Percentiles rank a stretch among this genome's conserved stretches.
Evolutionary conservation across 2,113 vertebrate genomes (phyloP).

Genomic region (Lucifuga dentata): DNA sequence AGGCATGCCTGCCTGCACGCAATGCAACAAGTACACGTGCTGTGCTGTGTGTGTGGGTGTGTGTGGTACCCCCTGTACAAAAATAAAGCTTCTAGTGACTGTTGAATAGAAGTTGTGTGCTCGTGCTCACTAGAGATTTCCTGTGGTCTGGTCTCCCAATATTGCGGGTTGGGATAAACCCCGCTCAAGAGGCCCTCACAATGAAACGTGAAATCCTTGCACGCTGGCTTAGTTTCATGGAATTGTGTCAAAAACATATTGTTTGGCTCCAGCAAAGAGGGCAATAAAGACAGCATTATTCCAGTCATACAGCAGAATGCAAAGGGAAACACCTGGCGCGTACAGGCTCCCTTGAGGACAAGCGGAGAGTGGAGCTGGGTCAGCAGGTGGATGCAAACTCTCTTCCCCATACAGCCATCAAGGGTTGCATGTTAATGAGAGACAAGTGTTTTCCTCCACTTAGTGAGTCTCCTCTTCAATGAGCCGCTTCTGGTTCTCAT

Average conservation of each 20-base stretch:
- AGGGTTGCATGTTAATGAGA: slow-evolving; percentile 44
- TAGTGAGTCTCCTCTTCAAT: slow-evolving; percentile 37
- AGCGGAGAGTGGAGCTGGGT: slow-evolving; percentile 24
- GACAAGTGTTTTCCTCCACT: slow-evolving; percentile 26
- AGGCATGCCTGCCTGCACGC: slow-evolving; percentile 47
- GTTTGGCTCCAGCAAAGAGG: slow-evolving; percentile 34
- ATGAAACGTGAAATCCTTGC: slow-evolving; percentile 62
- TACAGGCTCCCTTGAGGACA: slow-evolving; percentile 7
- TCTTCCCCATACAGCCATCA: slow-evolving; percentile 15
- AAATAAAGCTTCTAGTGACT: slow-evolving; percentile 57
- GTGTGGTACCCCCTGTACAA: slow-evolving; percentile 46
- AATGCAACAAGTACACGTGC: slow-evolving; percentile 40
- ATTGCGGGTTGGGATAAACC: slow-evolving; percentile 54
- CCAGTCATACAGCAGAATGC: slow-evolving; percentile 12
- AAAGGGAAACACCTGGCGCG: slow-evolving; percentile 56
- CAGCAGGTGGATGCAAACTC: slow-evolving; percentile 58
- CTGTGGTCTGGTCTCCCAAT: slow-evolving; percentile 65
- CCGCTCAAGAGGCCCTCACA: slow-evolving; percentile 52
- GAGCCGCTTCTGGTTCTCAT: slow-evolving; percentile 56
- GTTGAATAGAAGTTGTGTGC: slow-evolving; percentile 68
- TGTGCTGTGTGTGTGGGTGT: slow-evolving; percentile 31
- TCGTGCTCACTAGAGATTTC: slow-evolving; percentile 69
- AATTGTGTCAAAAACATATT: slow-evolving; percentile 64
- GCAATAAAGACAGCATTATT: slow-evolving; percentile 33
- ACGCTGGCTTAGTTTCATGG: slow-evolving; percentile 24